phyloP scores from a whole-genome alignment of 2,113 vertebrate genomes.

The Baryphthengus martii region DNA sequence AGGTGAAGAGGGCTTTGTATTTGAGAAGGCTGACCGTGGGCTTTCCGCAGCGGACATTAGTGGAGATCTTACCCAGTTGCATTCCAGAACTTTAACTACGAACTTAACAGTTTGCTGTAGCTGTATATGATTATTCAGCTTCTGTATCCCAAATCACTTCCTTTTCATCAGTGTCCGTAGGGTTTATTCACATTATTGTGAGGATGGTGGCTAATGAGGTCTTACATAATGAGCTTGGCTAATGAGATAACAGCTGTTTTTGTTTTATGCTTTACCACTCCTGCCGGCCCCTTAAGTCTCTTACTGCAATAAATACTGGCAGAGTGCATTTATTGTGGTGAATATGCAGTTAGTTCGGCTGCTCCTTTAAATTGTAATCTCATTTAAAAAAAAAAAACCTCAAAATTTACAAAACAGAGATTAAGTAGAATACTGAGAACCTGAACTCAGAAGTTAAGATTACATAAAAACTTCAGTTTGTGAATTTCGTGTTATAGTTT shows the following conservation, averaged over 20 bases:
- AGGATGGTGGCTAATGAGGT: constrained; percentile 47
- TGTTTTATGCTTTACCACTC: not conserved
- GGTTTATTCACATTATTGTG: not conserved
- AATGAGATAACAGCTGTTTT: constrained; percentile 61
- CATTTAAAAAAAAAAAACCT: not conserved
- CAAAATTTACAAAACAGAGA: not conserved
- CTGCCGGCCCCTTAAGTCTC: not conserved
- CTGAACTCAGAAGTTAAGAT: not conserved
- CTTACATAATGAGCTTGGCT: constrained; percentile 66
- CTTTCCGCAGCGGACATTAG: not conserved
- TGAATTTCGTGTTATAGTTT: not conserved
- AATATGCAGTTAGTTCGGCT: not conserved
- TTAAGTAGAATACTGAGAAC: not conserved
- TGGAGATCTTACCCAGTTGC: not conserved
- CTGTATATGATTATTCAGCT: not conserved
- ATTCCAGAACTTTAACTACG: not conserved
- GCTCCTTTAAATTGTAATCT: not conserved
- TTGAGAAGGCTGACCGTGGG: rapidly evolving
- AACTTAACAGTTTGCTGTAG: not conserved
- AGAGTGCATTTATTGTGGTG: not conserved
- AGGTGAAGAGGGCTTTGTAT: not conserved
- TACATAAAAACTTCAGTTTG: not conserved
- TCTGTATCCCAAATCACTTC: not conserved
- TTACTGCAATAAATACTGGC: not conserved
- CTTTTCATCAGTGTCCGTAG: not conserved